Base-by-base conservation (phyloP, 1,140 invertebrate species). In the Leptinotarsa lineolata region DNA sequence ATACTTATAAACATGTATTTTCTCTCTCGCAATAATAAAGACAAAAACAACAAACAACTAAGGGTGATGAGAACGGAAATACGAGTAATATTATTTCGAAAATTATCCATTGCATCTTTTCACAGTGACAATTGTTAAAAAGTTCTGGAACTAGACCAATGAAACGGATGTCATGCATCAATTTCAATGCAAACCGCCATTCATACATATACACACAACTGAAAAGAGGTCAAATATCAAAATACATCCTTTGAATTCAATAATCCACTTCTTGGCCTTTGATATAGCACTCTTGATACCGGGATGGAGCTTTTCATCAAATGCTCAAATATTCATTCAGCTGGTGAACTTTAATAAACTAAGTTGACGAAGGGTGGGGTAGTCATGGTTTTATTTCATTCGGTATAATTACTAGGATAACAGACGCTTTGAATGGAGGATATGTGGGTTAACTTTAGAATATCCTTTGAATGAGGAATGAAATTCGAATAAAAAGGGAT, bases 241-340 rank as follows among this genome's bases (percentile, higher is more conserved):
- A 66, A 66, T 66, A 66, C 24, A 39, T 30, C 64, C 22, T 39
- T 66, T 66, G n/a, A 66, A 39, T 66, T 66, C 64, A 66, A 66
- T 66, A 66, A n/a, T 30, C 64, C 64, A 54, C 22, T 66, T 66
- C 64, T 66, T 44, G 39, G 64, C 64, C 18, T 66, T 66, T 66
- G 64, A 66, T 18, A 66, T 44, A 0, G 15, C 64, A 39, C 64
- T 66, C 39, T 39, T 66, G 64, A 66, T 66, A 39, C 39, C 39
- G 15, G 64, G 44, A 66, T 66, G 44, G 13, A 15, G 22, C 64
- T 66, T 16, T 64, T 54, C 48, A 66, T 66, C 64, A 54, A 66
- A 39, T 46, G 64, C 22, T 46, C 24, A 66, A 66, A 66, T 66
- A 66, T 66, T 44, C 39, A 54, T 54, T 39, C 30, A 64, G 20